Percentiles rank a stretch among this genome's conserved stretches.
Evolutionary conservation across 2,797 vertebrate species (phyloP).

Genomic region (Leuciscus waleckii): DNA sequence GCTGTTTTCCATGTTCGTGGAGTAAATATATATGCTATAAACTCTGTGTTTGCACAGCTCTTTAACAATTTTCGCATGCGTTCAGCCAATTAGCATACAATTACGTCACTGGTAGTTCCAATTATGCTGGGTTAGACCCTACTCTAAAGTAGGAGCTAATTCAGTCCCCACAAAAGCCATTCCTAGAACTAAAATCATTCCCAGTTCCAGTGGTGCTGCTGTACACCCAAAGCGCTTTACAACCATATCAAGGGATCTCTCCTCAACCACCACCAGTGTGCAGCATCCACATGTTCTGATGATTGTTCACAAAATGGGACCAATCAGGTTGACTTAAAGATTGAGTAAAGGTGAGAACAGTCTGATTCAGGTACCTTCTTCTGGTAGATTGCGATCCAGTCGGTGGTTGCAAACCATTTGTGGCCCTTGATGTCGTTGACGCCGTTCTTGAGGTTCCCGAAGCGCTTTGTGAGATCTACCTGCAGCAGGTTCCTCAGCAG

Average conservation of each 20-base stretch:
- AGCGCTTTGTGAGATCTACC: slow-evolving; percentile 98
- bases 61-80: no score
- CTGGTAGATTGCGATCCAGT: slow-evolving; percentile 99
- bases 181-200: neutral
- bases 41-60: no score
- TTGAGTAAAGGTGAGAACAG: no score
- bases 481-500: slow-evolving; percentile 97
- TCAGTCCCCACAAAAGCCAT: neutral
- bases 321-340: neutral
- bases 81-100: neutral
- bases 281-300: no score
- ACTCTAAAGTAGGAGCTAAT: neutral
- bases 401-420: slow-evolving; percentile 99
- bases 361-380: slow-evolving; percentile 84
- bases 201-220: neutral
- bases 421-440: slow-evolving; percentile 99
- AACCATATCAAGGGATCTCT: no score
- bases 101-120: neutral
- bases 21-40: no score
- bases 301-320: no score
- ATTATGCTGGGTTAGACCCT: neutral
- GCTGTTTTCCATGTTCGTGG: no score
- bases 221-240: neutral
- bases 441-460: slow-evolving; percentile 98
- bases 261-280: no score